Evolutionary conservation across 2,113 vertebrate species (phyloP), one percentile per base, ranked within the genome.

Genomic region (Thinocorus orbignyianus): DNA sequence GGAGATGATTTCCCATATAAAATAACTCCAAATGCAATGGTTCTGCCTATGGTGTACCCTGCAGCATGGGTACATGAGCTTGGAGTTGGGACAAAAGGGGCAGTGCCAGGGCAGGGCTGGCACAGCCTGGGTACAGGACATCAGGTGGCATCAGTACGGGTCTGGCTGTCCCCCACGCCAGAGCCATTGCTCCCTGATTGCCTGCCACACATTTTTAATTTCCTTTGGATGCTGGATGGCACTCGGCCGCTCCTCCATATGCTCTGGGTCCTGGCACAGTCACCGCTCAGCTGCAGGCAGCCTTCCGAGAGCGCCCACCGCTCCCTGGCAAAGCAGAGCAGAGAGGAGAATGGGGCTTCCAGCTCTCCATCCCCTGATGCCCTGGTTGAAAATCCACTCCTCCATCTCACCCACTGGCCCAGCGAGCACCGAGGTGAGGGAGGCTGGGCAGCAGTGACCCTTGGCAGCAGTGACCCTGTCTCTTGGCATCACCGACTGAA

Each of bases 41-140:
- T 5, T 51, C 44, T 70, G 65, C 52, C 55, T 2, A 1, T 3
- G 28, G 18, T 1, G 17, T 20, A 10, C 30, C 28, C 13, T 30
- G 28, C 17, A 37, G 39, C 0, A 0, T 3, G 41, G 17, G n/a
- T n/a, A n/a, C n/a, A n/a, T n/a, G n/a, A n/a, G n/a, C n/a, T 46
- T 9, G 20, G 25, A 35, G 12, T 6, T 17, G 31, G n/a, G 25
- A 61, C 8, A 17, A 39, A 61, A 58, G 23, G 6, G 60, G n/a
- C 66, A 18, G 15, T 8, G 35, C 70, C 70, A 20, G 81, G 33
- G 23, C 79, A 55, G 61, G 39, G 68, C n/a, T 74, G 69, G 57
- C 52, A 28, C 24, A 7, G 51, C 65, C 52, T 48, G 0, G 6
- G 48, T 17, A 19, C 60, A 35, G 71, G 57, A 57, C 41, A 25